Base-by-base conservation (phyloP, 2,888 invertebrate species). In the Campoplex capitator region DNA sequence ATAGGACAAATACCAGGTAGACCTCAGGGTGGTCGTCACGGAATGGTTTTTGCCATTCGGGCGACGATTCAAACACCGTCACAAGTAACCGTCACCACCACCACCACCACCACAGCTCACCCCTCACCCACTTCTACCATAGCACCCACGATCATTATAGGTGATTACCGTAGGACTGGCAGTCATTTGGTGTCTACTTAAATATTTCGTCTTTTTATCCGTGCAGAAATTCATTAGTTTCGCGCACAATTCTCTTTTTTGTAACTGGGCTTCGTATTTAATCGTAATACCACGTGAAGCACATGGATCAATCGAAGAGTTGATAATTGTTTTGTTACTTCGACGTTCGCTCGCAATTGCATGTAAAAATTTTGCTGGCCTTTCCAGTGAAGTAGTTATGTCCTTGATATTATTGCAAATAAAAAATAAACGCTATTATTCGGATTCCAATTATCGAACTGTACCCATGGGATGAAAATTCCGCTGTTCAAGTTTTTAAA, bases 11-110 rank as follows among this genome's bases (percentile, higher is more conserved):
- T 96, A 95, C 96, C 96, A 94, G 96, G 96, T 95, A 95, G 96
- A 95, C 96, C 96, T 95, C 95, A 95, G 95, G 96, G 96, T 93
- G 96, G 96, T 95, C 95, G 96, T 94, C 96, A 96, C 95, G 96
- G 96, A 94, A 96, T 96, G 96, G 96, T 96, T 93, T 96, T 96
- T 95, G 96, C 95, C 95, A 95, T 95, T 93, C 94, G 95, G 91
- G 91, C 94, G 88, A 93, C 94, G 89, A 93, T 94, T 90, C 93
- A 93, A 89, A 92, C 93, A 91, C 92, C 94, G 91, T 91, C 94
- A 92, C 87, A 87, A 83, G 87, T 80, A 84, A 86, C 83, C 84
- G 84, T 87, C 76, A 87, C 84, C 84, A 83, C 56, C 38, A 38
- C 38, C 38, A 38, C 68, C 82, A 86, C 78, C 76, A 92, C 93